These are phyloP conservation scores for Spatulosminthurus flaviceps DNA, from an alignment of 2,888 invertebrate genomes.

Conservation along the genomic window DNA sequence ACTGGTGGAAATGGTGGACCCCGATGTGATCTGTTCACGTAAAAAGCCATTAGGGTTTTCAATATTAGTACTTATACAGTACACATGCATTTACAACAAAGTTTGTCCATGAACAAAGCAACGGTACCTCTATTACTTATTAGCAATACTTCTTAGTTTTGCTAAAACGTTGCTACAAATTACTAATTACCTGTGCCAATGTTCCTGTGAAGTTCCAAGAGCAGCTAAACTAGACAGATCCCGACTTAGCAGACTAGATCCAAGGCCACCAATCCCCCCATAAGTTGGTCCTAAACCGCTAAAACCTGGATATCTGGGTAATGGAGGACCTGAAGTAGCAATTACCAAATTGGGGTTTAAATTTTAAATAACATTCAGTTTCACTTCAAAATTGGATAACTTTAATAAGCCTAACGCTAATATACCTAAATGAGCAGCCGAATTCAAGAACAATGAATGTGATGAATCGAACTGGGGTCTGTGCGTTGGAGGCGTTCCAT, in stretches of 20 bases:
- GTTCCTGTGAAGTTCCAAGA: conserved; percentile 56
- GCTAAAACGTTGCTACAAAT: no score
- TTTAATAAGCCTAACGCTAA: neutral
- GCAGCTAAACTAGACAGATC: conserved; percentile 59
- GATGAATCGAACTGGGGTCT: conserved; percentile 53
- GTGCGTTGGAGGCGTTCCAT: conserved; percentile 49
- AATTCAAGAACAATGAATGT: conserved; percentile 59
- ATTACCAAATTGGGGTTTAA: neutral
- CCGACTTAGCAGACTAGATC: conserved; percentile 59
- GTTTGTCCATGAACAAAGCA: no score
- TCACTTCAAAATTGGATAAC: neutral
- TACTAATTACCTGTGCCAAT: conserved; percentile 60
- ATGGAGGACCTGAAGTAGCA: conserved; percentile 53
- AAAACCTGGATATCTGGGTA: conserved; percentile 61
- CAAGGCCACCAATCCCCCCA: conserved; percentile 61
- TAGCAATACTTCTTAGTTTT: no score
- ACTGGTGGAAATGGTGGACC: conserved; percentile 52
- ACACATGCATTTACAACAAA: no score
- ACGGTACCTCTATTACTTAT: no score
- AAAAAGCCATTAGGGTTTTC: neutral
- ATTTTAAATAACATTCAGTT: neutral
- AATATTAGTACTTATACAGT: neutral
- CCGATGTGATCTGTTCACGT: conserved; percentile 53
- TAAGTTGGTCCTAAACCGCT: conserved; percentile 60
- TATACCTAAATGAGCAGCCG: conserved; percentile 59